Evolutionary conservation across 2,888 invertebrate species (phyloP), one percentile per base, ranked within the genome.

Genomic region (Eupithecia tripunctaria): DNA sequence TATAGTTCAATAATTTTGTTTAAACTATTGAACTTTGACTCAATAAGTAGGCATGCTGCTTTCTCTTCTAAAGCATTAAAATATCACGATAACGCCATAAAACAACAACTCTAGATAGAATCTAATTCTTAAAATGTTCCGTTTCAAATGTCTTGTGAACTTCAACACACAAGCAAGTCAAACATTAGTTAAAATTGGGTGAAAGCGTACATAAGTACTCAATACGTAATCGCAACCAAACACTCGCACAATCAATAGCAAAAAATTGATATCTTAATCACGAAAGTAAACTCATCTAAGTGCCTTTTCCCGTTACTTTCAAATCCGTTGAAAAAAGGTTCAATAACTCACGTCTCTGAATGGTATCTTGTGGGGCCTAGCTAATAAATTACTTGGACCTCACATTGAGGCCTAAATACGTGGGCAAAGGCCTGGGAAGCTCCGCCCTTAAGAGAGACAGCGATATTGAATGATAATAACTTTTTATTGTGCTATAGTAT

Each of bases 341-440:
- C 88, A 88, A 89, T 90, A 89, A 88, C 86, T 90, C 88, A 88
- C 82, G 87, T 87, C 85, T 86, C 85, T 85, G 82, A 82, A 86
- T 84, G 84, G 85, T 56, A 82, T 78, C 83, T 85, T 89, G 93
- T 93, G 93, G 89, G 93, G 92, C 88, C 76, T 91, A 80, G 82
- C 88, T 89, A 90, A 92, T 93, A 92, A 93, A 92, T 94, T 91
- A 91, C 83, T 79, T 84, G 84, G 93, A 94, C 94, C 94, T 90
- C 94, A 94, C 94, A 93, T 87, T 83, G 86, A 86, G 91, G 82
- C 82, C 87, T 91, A 89, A 90, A 88, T 88, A 91, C 88, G 88
- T 89, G 90, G 92, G 91, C 85, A 81, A 84, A 85, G 82, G 85
- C 88, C 77, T 43, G 51, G 36, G 72, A 86, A 80, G 89, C 93